Conservation (phyloP, 2,797 vertebrate genomes). For the Betta splendens region DNA sequence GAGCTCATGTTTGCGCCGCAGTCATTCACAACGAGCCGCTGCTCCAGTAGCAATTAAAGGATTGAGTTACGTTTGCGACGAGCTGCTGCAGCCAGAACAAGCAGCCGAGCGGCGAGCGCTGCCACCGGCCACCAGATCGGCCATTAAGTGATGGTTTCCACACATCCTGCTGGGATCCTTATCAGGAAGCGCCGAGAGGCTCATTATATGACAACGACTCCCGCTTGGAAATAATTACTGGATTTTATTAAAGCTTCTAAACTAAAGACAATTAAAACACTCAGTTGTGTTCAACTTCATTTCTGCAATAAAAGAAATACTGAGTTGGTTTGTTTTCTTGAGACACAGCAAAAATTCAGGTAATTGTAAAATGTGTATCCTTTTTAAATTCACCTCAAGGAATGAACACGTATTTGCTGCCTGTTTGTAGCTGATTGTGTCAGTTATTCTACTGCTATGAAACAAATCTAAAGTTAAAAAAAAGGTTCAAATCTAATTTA, state of each 20-base stretch:
- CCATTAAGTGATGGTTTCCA: slow-evolving; percentile 54
- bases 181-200: slow-evolving; percentile 3
- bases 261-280: not conserved
- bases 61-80: slow-evolving; percentile 12
- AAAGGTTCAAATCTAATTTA: too few relatives aligned
- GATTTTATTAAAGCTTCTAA: not conserved
- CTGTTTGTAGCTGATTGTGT: too few relatives aligned
- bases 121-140: slow-evolving; percentile 22
- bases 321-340: too few relatives aligned
- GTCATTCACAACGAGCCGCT: slow-evolving; percentile 20
- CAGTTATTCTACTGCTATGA: too few relatives aligned
- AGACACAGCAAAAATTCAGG: too few relatives aligned
- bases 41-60: slow-evolving; percentile 39
- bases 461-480: too few relatives aligned
- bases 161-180: slow-evolving; percentile 37
- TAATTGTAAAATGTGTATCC: too few relatives aligned
- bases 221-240: slow-evolving; percentile 2
- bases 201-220: not conserved
- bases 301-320: too few relatives aligned
- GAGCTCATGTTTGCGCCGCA: slow-evolving; percentile 29
- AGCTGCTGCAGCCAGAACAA: slow-evolving; percentile 24
- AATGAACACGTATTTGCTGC: too few relatives aligned
- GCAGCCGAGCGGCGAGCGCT: slow-evolving; percentile 14
- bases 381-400: too few relatives aligned
- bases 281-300: too few relatives aligned